Evolutionary conservation across 2,888 invertebrate species (phyloP).

Genomic region (Lymantria monacha): DNA sequence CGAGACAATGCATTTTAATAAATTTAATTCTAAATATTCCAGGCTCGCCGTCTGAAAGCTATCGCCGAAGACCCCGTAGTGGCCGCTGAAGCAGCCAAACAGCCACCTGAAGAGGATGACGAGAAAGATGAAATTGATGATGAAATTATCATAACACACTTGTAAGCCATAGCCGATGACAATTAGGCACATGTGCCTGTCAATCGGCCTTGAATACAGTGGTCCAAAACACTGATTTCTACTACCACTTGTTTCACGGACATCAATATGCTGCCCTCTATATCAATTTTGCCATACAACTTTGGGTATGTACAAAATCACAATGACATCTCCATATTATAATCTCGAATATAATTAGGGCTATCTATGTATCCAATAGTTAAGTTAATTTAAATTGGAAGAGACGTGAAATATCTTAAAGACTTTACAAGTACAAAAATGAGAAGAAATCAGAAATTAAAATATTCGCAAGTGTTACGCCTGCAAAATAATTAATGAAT

Average conservation of each 20-base stretch:
- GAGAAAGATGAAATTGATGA: constrained; percentile 94
- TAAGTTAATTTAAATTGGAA: constrained; percentile 42
- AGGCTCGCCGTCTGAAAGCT: constrained; percentile 87
- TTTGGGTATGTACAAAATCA: constrained; percentile 37
- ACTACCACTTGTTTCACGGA: constrained; percentile 2
- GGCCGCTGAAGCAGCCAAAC: constrained; percentile 84
- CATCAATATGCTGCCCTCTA: constrained; percentile 14
- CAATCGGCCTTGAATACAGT: constrained; percentile 3
- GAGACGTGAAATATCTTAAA: constrained; percentile 37
- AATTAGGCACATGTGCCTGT: constrained; percentile 1
- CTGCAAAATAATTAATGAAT: not conserved
- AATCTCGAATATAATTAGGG: constrained; percentile 56
- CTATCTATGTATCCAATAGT: constrained; percentile 59
- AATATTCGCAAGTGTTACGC: constrained; percentile 8
- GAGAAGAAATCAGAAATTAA: constrained; percentile 16
- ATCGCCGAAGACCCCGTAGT: constrained; percentile 85
- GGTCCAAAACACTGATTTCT: constrained; percentile 17
- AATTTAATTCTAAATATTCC: constrained; percentile 4
- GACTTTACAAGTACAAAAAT: constrained; percentile 60
- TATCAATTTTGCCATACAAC: constrained; percentile 34
- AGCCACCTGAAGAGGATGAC: constrained; percentile 90
- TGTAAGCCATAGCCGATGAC: constrained; percentile 70
- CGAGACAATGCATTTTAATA: no score
- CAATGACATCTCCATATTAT: constrained; percentile 35
- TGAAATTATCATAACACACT: constrained; percentile 92